phyloP scores from a whole-genome alignment of 2,888 invertebrate species.

The Cryptops parisi region DNA sequence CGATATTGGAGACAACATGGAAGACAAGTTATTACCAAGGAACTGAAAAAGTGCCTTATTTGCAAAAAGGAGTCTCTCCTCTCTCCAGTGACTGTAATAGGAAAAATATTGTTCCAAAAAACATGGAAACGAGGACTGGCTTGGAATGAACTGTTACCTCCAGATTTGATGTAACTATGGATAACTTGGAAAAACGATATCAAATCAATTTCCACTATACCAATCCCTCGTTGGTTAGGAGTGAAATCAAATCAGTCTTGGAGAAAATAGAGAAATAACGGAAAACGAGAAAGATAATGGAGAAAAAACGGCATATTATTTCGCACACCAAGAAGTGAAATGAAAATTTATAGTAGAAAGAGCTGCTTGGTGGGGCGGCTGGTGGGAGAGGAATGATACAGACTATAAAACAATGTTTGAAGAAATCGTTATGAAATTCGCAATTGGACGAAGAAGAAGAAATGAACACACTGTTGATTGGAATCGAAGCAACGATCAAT shows the following conservation, averaged over 20 bases:
- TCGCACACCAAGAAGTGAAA: conserved; percentile 4
- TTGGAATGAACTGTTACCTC: neutral
- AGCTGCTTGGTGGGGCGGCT: conserved; percentile 15
- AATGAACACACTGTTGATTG: no score
- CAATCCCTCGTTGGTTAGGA: neutral
- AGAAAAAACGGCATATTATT: neutral
- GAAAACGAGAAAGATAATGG: neutral
- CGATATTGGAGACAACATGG: neutral
- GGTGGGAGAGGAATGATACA: conserved; percentile 14
- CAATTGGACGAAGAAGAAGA: conserved; percentile 4
- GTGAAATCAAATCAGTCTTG: neutral
- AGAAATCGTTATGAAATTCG: conserved; percentile 3
- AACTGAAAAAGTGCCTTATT: neutral
- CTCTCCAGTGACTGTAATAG: conserved; percentile 6
- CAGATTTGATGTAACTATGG: neutral
- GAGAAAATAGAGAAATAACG: neutral
- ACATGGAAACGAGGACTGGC: neutral
- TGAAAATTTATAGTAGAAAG: conserved; percentile 14
- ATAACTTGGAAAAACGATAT: neutral
- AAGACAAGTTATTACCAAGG: neutral
- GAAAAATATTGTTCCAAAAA: conserved; percentile 3
- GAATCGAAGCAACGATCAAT: conserved; percentile 8
- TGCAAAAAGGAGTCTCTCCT: conserved; percentile 5
- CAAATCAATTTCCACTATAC: neutral
- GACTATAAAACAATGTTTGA: conserved; percentile 6